These are phyloP conservation scores for Helarctos malayanus DNA, from an alignment of 2,797 vertebrate species.

Conservation along the genomic window DNA sequence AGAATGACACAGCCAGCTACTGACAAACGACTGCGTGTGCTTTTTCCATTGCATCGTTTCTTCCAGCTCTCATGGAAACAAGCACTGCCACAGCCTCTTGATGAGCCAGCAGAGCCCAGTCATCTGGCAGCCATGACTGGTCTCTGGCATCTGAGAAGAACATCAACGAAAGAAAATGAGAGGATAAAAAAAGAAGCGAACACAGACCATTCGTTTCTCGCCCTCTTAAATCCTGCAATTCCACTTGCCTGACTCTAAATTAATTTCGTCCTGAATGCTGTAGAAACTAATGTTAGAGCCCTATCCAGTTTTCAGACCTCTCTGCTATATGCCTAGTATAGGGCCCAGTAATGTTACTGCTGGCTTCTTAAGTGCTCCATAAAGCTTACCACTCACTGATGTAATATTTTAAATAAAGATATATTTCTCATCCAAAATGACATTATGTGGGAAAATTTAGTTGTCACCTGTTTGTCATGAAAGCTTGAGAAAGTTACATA, in stretches of 20 bases:
- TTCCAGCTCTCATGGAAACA: constrained; percentile 83
- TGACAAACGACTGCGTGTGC: constrained; percentile 60
- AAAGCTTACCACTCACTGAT: constrained; percentile 33
- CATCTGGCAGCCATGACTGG: constrained; percentile 58
- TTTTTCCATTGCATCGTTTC: constrained; percentile 82
- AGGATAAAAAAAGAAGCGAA: constrained; percentile 44
- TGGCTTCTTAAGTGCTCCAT: neutral
- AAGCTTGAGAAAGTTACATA: constrained; percentile 58
- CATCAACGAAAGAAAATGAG: constrained; percentile 61
- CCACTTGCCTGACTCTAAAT: constrained; percentile 43
- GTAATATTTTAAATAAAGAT: constrained; percentile 69
- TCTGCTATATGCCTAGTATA: neutral
- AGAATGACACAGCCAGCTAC: constrained; percentile 66
- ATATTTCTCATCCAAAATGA: constrained; percentile 56
- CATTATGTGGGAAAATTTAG: constrained; percentile 62
- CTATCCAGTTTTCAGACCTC: constrained; percentile 17
- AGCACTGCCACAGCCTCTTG: constrained; percentile 35
- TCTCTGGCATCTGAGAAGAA: constrained; percentile 77
- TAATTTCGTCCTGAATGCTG: constrained; percentile 58
- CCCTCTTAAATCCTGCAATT: constrained; percentile 39
- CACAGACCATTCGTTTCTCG: constrained; percentile 58
- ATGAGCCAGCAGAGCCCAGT: constrained; percentile 69
- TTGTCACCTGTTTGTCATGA: constrained; percentile 60
- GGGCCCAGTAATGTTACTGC: neutral
- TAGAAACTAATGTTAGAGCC: neutral